Base-by-base conservation (phyloP, 2,113 vertebrate species). In the Brachypodius melanocephalos region DNA sequence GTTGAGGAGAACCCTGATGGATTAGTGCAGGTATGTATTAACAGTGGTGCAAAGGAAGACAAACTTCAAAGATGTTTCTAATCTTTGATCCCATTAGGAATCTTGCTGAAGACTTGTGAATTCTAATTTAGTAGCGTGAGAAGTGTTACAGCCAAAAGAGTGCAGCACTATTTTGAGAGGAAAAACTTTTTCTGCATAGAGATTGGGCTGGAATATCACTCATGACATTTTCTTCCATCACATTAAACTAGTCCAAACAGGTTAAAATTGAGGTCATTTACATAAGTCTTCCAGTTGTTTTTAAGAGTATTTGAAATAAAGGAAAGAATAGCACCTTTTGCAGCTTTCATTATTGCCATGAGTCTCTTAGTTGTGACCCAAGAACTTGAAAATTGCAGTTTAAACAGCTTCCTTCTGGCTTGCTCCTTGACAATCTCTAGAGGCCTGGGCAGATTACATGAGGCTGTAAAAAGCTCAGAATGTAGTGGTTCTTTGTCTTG, bases 71-170 rank as follows among this genome's bases (percentile, higher is more conserved):
- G 88, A 90, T 93, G n/a, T 32, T 62, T 79, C 59, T 91, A 75
- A 85, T 95, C 88, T 96, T 95, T 97, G 89, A 96, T 95, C 81
- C 86, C 52, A 72, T 96, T 95, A 88, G 76, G 88, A 88, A 82
- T 94, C 78, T 87, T 85, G 89, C 40, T 92, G 87, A 94, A 91
- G 67, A 77, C 59, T 88, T 83, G 55, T 71, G 88, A 95, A 97
- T 95, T 95, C 71, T 94, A 82, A 78, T 91, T 91, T 87, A 82
- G 66, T 84, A 95, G 78, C 0, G 0, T 49, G 40, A 82, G 40
- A 85, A 89, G n/a, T 67, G 61, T 82, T 94, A 74, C 73, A 79
- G 69, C 79, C 42, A 51, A 62, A 85, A 67, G 55, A 89, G 17
- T 7, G 6, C 8, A 32, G 63, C 2, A 2, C 81, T 96, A 87